Percentiles rank a stretch among this genome's conserved stretches.
Evolutionary conservation across 1,140 invertebrate species (phyloP).

Genomic region (Macrostomum lignano): DNA sequence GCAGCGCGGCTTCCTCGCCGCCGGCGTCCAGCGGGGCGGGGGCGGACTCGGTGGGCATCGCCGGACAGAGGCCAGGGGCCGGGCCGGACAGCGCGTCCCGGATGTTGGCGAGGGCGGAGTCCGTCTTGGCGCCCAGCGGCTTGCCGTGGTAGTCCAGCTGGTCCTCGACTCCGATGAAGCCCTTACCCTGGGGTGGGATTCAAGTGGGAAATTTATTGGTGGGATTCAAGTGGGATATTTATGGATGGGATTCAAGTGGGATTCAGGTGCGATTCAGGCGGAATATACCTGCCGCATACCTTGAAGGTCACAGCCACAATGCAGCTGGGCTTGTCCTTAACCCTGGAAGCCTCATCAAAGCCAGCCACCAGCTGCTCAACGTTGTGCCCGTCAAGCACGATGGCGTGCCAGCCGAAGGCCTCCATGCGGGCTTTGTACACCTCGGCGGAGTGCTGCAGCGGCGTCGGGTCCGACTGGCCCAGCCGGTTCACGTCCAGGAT

Average conservation of each 20-base stretch:
- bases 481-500: conserved; percentile 89
- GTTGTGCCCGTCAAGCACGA: conserved; percentile 83
- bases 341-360: conserved; percentile 40
- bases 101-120: conserved; percentile 35
- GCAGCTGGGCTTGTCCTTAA: conserved; percentile 57
- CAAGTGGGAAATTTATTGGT: too few species aligned
- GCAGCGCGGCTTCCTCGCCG: conserved; percentile 1
- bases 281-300: too few species aligned
- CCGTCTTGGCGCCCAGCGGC: conserved; percentile 49
- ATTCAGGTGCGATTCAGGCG: too few species aligned
- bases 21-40: conserved; percentile 3
- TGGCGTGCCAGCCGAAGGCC: conserved; percentile 59
- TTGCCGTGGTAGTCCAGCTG: conserved; percentile 88
- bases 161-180: conserved; percentile 45
- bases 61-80: conserved; percentile 9
- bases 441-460: conserved; percentile 66
- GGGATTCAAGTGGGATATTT: too few species aligned
- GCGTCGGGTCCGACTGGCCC: conserved; percentile 76
- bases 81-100: conserved; percentile 29
- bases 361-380: conserved; percentile 52
- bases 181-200: too few species aligned
- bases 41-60: conserved; percentile 8
- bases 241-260: too few species aligned
- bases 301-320: conserved; percentile 83
- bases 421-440: conserved; percentile 55